Conservation (phyloP, 2,888 invertebrate species). For the Drosophila testacea region DNA sequence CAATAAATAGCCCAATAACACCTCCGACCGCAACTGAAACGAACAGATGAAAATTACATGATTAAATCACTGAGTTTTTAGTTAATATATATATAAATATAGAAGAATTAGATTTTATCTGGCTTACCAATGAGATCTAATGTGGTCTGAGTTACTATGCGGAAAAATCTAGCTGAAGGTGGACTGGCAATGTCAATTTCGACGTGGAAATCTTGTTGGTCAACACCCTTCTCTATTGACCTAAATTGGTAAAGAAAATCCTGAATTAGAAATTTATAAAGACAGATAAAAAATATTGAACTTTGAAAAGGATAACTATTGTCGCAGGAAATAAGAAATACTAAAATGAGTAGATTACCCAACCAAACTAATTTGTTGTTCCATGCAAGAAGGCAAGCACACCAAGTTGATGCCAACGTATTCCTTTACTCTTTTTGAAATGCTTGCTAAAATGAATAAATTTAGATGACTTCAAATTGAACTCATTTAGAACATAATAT, state of each 20-base stretch:
- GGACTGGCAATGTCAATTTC: conserved; percentile 62
- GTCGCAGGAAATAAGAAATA: background rate
- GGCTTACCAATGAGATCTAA: conserved; percentile 70
- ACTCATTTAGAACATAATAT: background rate
- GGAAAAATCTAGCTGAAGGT: conserved; percentile 63
- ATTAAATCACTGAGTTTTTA: background rate
- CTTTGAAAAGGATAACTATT: background rate
- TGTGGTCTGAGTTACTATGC: conserved; percentile 72
- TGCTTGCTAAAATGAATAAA: conserved; percentile 45
- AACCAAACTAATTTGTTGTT: conserved; percentile 71
- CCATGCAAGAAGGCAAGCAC: conserved; percentile 74
- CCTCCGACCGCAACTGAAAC: conserved; percentile 73
- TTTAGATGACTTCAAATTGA: background rate
- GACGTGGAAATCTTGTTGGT: conserved; percentile 27
- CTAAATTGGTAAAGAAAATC: conserved; percentile 35
- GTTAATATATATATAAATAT: background rate
- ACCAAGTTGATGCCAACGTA: conserved; percentile 57
- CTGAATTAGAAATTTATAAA: background rate
- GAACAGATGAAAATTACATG: too few relatives aligned
- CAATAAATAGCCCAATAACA: conserved; percentile 71
- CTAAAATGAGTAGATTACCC: conserved; percentile 52
- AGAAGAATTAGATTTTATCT: background rate
- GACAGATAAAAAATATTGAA: background rate
- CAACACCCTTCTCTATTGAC: conserved; percentile 42
- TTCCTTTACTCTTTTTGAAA: conserved; percentile 59